Base-by-base conservation (phyloP, 2,797 vertebrate genomes). In the Hemitrygon akajei region DNA sequence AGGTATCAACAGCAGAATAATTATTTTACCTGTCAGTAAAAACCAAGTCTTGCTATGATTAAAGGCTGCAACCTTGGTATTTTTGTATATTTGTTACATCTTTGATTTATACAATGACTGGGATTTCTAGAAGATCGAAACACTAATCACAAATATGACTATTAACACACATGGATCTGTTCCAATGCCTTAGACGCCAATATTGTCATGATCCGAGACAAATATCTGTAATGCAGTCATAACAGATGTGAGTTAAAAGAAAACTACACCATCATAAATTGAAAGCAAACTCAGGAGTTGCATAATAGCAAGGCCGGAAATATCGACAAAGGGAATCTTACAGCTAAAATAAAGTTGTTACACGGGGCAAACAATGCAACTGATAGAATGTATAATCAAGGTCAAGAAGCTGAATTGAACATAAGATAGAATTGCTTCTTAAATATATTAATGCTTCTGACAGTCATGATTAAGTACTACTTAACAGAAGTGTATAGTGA, bases 201-300 rank as follows among this genome's bases (percentile, higher is more conserved):
- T 69, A 89, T 89, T 89, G 60, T 89, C 86, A 89, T 89, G 60
- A 63, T 37, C 69, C n/a, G 20, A 89, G 86, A 89, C n/a, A 89
- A 89, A 89, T 89, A 89, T 89, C 37, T 89, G 86, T 69, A 89
- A 20, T 18, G 63, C 63, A 89, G 86, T 89, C 86, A 89, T 69
- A 89, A 89, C 86, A 69, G 11, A 37, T 69, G 6, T 89, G 66
- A 69, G n/a, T 69, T 34, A 2, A 89, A 89, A 18, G 86, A 89
- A 69, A 89, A 89, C 34, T 25, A 20, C 66, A 66, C 63, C 63
- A 89, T 89, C n/a, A 89, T 25, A 89, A 25, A 89, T 89, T 11
- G n/a, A 89, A 89, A 89, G 69, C 86, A 89, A 89, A 69, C 34
- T 66, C n/a, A 69, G 86, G 25, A 69, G 63, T 37, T 89, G 86